Evolutionary conservation across 1,140 invertebrate genomes (phyloP).

Genomic region (Drosophila pallidifrons): DNA sequence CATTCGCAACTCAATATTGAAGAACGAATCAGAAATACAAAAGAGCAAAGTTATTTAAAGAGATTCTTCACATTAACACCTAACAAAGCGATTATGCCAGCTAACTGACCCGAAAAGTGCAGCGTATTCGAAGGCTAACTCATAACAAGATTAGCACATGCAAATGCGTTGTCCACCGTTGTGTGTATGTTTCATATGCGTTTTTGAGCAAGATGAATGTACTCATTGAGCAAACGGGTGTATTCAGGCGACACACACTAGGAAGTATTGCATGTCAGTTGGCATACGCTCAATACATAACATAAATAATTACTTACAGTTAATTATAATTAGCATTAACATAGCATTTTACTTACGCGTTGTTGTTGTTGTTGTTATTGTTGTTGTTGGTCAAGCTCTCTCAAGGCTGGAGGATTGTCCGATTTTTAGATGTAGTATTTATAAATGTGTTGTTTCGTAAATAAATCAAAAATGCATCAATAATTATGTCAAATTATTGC

Average conservation of each 20-base stretch:
- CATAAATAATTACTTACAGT: constrained; percentile 70
- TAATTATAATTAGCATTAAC: constrained; percentile 58
- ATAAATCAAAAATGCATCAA: constrained; percentile 66
- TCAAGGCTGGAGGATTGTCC: background rate
- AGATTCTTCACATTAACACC: background rate
- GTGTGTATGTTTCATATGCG: constrained; percentile 8
- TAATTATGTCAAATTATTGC: constrained; percentile 76
- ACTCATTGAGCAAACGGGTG: constrained; percentile 9
- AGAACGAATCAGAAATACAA: too few species aligned
- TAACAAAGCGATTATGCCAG: background rate
- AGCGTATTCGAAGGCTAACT: background rate
- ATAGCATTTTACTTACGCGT: constrained; percentile 64
- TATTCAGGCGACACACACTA: constrained; percentile 45
- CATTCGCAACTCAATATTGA: too few species aligned
- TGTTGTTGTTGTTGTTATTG: background rate
- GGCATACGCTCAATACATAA: constrained; percentile 71
- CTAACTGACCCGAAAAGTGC: background rate
- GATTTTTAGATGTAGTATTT: background rate
- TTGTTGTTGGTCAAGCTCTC: background rate
- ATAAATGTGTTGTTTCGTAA: constrained; percentile 8
- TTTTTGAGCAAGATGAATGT: constrained; percentile 71
- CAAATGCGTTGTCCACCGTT: constrained; percentile 15
- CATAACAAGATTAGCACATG: constrained; percentile 28
- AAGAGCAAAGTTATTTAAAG: too few species aligned
- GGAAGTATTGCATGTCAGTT: constrained; percentile 63